phyloP scores from a whole-genome alignment of 2,888 invertebrate genomes.

The Bellardia bayeri region DNA sequence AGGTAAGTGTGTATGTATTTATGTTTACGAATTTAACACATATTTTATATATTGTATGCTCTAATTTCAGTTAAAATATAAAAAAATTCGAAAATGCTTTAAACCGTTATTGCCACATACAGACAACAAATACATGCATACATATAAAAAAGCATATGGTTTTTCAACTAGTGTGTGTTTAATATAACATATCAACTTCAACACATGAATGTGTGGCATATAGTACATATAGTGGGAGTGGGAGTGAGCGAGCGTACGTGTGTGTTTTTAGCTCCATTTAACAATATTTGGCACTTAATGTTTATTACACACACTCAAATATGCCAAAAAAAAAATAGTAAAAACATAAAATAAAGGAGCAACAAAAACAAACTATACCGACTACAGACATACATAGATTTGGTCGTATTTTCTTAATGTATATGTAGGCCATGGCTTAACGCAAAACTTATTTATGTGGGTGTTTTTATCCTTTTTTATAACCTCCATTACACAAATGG shows the following conservation, averaged over 20 bases:
- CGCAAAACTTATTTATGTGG: slow-evolving; percentile 49
- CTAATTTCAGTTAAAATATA: slow-evolving; percentile 49
- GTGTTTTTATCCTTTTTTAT: slow-evolving; percentile 43
- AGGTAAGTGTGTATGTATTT: not conserved
- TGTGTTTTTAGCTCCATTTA: slow-evolving; percentile 68
- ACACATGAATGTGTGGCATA: not conserved
- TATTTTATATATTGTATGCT: slow-evolving; percentile 58
- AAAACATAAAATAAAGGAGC: not conserved
- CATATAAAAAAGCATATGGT: not conserved
- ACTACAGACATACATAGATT: slow-evolving; percentile 4
- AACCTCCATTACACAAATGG: not conserved
- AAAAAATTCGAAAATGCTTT: slow-evolving; percentile 31
- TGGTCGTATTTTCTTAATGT: slow-evolving; percentile 14
- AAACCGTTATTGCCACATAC: slow-evolving; percentile 39
- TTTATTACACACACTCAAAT: slow-evolving; percentile 60
- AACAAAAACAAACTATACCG: slow-evolving; percentile 21
- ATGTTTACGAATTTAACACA: slow-evolving; percentile 1
- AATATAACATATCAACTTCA: not conserved
- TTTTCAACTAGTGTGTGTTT: slow-evolving; percentile 27
- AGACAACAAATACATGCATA: not conserved
- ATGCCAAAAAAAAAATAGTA: slow-evolving; percentile 40
- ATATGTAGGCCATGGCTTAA: slow-evolving; percentile 58
- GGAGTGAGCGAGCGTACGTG: slow-evolving; percentile 15
- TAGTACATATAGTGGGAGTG: not conserved
- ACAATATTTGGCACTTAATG: slow-evolving; percentile 75